phyloP scores from a whole-genome alignment of 1,140 invertebrate species.

The Mya arenaria region DNA sequence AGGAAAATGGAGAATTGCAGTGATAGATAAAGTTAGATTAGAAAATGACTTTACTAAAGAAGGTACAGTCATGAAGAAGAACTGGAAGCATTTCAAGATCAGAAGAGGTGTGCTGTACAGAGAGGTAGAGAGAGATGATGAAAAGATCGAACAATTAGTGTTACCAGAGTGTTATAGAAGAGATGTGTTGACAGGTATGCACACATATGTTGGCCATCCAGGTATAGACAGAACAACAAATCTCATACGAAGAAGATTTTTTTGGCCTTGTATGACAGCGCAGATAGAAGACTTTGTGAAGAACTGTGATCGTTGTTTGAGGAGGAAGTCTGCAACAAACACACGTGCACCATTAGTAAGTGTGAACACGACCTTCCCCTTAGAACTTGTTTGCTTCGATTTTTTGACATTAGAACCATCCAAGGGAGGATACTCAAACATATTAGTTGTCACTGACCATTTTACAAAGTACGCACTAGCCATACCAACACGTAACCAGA shows the following conservation, averaged over 20 bases:
- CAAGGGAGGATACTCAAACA: background rate
- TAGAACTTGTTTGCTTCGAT: constrained; percentile 27
- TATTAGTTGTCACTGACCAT: constrained; percentile 50
- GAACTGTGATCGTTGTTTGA: constrained; percentile 6
- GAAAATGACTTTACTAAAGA: background rate
- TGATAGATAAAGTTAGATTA: background rate
- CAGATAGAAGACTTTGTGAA: background rate
- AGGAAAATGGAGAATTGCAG: constrained; percentile 3
- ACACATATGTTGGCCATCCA: constrained; percentile 18
- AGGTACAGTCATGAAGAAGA: background rate
- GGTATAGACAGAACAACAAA: background rate
- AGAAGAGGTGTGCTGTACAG: constrained; percentile 7
- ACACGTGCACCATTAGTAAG: background rate
- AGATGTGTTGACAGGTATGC: background rate
- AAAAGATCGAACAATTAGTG: background rate
- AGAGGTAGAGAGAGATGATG: background rate
- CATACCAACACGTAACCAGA: constrained; percentile 46
- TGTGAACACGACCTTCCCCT: background rate
- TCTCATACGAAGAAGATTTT: background rate
- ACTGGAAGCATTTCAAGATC: constrained; percentile 9
- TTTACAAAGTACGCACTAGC: constrained; percentile 46
- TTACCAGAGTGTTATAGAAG: background rate
- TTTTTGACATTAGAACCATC: constrained; percentile 11
- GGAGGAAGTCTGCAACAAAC: background rate
- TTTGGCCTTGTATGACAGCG: background rate